A percentile compares a stretch with the other conserved stretches of the same genome.
Conservation (phyloP, 2,888 invertebrate species). For the Ashinkailepas kermadecensis region DNA sequence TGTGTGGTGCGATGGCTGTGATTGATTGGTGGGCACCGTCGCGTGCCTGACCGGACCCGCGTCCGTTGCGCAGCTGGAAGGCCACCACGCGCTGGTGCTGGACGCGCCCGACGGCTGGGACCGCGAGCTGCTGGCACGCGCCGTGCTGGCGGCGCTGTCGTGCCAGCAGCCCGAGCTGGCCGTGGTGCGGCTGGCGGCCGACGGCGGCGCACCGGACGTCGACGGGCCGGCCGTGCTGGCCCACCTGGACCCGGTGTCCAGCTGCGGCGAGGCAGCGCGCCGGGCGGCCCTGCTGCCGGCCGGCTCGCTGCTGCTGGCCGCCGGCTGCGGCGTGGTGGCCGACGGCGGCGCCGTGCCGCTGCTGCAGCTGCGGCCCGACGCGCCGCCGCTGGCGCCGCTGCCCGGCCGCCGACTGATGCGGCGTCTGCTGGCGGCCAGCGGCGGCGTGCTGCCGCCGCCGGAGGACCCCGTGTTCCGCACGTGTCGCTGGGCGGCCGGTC, state of each 20-base stretch:
- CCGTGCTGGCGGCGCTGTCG: conserved; percentile 10
- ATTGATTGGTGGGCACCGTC: too few relatives aligned
- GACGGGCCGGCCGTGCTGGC: not conserved
- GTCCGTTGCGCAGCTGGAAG: not conserved
- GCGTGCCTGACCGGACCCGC: too few relatives aligned
- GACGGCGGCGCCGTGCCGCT: not conserved
- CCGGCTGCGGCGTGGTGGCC: not conserved
- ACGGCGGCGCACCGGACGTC: not conserved
- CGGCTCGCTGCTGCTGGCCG: conserved; percentile 10
- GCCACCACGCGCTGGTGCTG: not conserved
- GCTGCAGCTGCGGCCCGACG: conserved; percentile 11
- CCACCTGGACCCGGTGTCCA: conserved; percentile 6
- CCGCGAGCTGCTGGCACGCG: conserved; percentile 10
- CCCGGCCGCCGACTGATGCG: conserved; percentile 16
- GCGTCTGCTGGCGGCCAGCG: not conserved
- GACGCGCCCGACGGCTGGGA: conserved; percentile 15
- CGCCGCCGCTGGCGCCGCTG: not conserved
- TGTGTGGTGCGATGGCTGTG: too few relatives aligned
- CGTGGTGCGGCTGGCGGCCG: conserved; percentile 2
- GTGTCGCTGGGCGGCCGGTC: conserved; percentile 14
- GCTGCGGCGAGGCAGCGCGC: not conserved
- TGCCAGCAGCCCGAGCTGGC: conserved; percentile 2
- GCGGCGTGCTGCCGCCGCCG: conserved; percentile 1
- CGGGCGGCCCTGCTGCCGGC: not conserved
- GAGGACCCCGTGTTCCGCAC: conserved; percentile 14